phyloP scores from a whole-genome alignment of 2,113 vertebrate genomes.

The Chaetodon auriga region DNA sequence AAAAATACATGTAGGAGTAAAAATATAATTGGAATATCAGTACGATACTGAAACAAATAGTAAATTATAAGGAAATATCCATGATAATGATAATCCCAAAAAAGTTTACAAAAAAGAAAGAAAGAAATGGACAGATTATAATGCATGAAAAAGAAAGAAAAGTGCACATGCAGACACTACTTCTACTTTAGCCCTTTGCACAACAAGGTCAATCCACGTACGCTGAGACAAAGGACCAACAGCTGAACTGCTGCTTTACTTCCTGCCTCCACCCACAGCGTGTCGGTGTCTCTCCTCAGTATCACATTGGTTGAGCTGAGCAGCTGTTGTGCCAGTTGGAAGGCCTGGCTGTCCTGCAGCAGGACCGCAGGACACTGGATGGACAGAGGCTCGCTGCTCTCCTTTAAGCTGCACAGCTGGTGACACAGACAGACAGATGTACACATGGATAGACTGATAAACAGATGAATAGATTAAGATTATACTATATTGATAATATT shows the following conservation, averaged over 20 bases:
- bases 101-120: constrained; percentile 39
- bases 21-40: background rate
- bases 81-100: background rate
- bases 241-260: constrained; percentile 64
- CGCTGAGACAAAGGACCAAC: constrained; percentile 83
- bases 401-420: constrained; percentile 82
- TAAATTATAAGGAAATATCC: background rate
- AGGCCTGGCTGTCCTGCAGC: constrained; percentile 80
- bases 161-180: constrained; percentile 4
- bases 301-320: constrained; percentile 79
- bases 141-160: background rate
- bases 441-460: background rate
- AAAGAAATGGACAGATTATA: background rate
- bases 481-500: background rate
- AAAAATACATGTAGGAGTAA: constrained; percentile 27
- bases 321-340: constrained; percentile 82
- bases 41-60: background rate
- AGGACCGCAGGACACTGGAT: constrained; percentile 71
- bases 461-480: background rate
- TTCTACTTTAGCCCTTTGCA: constrained; percentile 31
- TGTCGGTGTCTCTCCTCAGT: constrained; percentile 78
- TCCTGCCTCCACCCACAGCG: constrained; percentile 74
- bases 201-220: constrained; percentile 85
- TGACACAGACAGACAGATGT: background rate
- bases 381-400: constrained; percentile 60